phyloP scores from a whole-genome alignment of 1,140 invertebrate species.

The Amphibalanus amphitrite region DNA sequence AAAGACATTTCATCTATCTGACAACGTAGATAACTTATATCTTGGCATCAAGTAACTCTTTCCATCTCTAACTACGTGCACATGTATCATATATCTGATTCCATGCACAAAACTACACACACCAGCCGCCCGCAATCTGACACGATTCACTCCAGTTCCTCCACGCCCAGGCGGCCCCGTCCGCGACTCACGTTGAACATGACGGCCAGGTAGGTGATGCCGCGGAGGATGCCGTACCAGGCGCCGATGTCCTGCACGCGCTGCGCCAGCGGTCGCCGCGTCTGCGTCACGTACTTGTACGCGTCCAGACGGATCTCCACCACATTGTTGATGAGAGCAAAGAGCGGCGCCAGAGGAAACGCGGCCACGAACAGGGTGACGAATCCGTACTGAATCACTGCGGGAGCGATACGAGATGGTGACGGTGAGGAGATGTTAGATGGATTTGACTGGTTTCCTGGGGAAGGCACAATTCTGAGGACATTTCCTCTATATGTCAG shows the following conservation, averaged over 20 bases:
- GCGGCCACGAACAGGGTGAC: constrained; percentile 78
- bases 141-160: too few species aligned
- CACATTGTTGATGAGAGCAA: constrained; percentile 76
- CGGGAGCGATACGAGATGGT: too few species aligned
- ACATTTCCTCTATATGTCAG: too few species aligned
- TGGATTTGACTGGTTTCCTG: too few species aligned
- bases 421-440: too few species aligned
- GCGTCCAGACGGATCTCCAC: constrained; percentile 75
- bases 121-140: not conserved
- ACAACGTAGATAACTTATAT: too few species aligned
- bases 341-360: too few species aligned
- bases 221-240: constrained; percentile 69
- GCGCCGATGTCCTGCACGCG: constrained; percentile 80
- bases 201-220: constrained; percentile 69
- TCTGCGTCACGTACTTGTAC: constrained; percentile 78
- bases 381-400: constrained; percentile 79
- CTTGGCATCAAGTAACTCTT: too few species aligned
- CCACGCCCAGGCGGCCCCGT: not conserved
- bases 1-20: too few species aligned
- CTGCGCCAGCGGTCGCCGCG: constrained; percentile 65
- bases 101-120: not conserved
- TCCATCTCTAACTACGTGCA: too few species aligned
- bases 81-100: too few species aligned
- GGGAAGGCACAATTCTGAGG: too few species aligned
- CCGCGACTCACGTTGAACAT: constrained; percentile 63